Base-by-base conservation (phyloP, 2,888 invertebrate genomes). In the Romanomermis culicivorax region DNA sequence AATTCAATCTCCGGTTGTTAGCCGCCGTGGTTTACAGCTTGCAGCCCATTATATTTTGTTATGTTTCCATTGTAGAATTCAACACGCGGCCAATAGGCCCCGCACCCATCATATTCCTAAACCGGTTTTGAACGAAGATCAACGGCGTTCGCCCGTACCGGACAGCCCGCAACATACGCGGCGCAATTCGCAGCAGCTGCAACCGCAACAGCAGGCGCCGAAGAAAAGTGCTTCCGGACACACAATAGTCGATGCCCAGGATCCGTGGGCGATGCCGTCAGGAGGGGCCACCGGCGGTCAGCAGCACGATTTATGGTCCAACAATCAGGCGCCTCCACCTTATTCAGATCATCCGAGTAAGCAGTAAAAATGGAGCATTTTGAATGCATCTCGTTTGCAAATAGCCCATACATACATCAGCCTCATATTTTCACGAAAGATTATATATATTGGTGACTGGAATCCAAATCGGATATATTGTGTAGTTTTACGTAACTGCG, bases 41-140 rank as follows among this genome's bases (percentile, higher is more conserved):
- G n/a, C n/a, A n/a, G n/a, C n/a, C n/a, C n/a, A n/a, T n/a, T n/a
- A n/a, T n/a, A n/a, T n/a, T n/a, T n/a, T n/a, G n/a, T n/a, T n/a
- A n/a, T n/a, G n/a, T n/a, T n/a, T n/a, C n/a, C n/a, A n/a, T n/a
- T 61, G 11, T 61, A 73, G 73, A 58, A 64, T 70, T 49, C 66
- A 68, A 58, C 71, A 74, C 53, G 71, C 72, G 2, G 64, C 68
- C 1, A 59, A 60, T 42, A 61, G 68, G 52, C 71, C 71, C 51
- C 64, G 68, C 30, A 58, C 61, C 17, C 71, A 73, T 52, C 71
- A 71, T 60, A 60, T 68, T 55, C 69, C 71, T 23, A 68, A 69
- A 56, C 63, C 70, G 30, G 69, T 71, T 17, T 61, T 68, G 2
- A 61, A 63, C 2, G 58, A 58, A 55, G 26, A 54, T 54, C 42